phyloP scores from a whole-genome alignment of 2,888 invertebrate genomes.

The Oasisia sp. region DNA sequence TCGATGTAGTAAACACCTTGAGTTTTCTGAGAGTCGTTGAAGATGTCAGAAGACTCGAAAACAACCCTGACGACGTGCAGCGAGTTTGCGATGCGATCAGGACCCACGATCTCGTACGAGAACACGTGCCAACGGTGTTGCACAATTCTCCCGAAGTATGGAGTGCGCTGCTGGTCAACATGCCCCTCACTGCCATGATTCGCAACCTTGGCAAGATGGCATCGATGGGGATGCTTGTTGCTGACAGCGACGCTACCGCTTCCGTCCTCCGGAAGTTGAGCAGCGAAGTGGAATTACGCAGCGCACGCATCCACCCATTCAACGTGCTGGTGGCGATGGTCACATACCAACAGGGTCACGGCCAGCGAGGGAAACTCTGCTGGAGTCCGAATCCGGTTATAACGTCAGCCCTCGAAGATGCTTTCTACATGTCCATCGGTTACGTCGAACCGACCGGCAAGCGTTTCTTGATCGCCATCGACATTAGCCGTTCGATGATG shows the following conservation, averaged over 20 bases:
- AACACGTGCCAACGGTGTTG: constrained; percentile 77
- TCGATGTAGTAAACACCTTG: constrained; percentile 25
- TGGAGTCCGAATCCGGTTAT: constrained; percentile 54
- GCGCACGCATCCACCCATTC: constrained; percentile 63
- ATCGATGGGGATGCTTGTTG: constrained; percentile 49
- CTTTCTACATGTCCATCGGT: constrained; percentile 61
- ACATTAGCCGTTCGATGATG: constrained; percentile 68
- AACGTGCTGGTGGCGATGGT: constrained; percentile 58
- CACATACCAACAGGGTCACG: constrained; percentile 57
- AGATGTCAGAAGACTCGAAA: constrained; percentile 41
- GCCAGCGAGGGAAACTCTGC: constrained; percentile 58
- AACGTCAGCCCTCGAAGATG: constrained; percentile 53
- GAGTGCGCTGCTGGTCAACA: constrained; percentile 60
- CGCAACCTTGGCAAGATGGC: constrained; percentile 62
- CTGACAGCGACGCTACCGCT: constrained; percentile 39
- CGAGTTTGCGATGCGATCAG: background rate
- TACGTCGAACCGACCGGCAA: constrained; percentile 69
- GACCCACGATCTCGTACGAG: constrained; percentile 71
- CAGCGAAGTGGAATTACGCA: constrained; percentile 46
- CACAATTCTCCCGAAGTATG: constrained; percentile 74
- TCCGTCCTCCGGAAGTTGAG: constrained; percentile 48
- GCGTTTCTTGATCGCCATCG: constrained; percentile 71
- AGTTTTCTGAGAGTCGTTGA: constrained; percentile 54
- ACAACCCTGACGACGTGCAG: background rate
- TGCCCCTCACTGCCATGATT: constrained; percentile 66